Conservation (phyloP, 1,140 invertebrate species). For the Pentalonia nigronervosa region DNA sequence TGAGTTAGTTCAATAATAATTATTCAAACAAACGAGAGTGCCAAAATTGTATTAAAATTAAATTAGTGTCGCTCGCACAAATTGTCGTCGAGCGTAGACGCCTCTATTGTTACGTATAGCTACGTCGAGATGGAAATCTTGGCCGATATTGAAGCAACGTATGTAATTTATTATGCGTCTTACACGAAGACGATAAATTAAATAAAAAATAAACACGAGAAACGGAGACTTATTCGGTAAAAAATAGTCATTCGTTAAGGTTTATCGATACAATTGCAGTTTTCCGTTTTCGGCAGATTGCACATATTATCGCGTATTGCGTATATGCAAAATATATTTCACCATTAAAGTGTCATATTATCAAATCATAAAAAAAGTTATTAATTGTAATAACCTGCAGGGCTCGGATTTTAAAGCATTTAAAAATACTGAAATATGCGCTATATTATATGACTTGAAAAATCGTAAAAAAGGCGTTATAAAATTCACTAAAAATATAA, state of each 20-base stretch:
- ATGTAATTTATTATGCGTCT: not conserved
- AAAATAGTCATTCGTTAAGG: not conserved
- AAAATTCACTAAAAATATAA: too few relatives aligned
- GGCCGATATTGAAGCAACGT: not conserved
- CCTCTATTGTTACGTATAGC: not conserved
- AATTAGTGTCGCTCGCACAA: not conserved
- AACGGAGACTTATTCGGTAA: not conserved
- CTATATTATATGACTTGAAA: too few relatives aligned
- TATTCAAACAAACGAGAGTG: not conserved
- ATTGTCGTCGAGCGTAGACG: not conserved
- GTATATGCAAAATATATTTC: not conserved
- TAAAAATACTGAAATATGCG: too few relatives aligned
- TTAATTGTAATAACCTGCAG: too few relatives aligned
- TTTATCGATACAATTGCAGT: not conserved
- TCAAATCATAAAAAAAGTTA: too few relatives aligned
- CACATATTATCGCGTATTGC: not conserved
- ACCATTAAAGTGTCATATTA: not conserved
- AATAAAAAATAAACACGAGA: not conserved
- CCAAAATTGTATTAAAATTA: not conserved
- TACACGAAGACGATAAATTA: not conserved
- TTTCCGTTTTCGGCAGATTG: not conserved
- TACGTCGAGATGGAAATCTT: not conserved
- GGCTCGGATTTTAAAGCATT: too few relatives aligned
- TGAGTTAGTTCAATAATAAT: not conserved
- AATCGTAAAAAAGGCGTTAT: too few relatives aligned